Base-by-base conservation (phyloP, 2,888 invertebrate genomes). In the Chelonus formosanus region DNA sequence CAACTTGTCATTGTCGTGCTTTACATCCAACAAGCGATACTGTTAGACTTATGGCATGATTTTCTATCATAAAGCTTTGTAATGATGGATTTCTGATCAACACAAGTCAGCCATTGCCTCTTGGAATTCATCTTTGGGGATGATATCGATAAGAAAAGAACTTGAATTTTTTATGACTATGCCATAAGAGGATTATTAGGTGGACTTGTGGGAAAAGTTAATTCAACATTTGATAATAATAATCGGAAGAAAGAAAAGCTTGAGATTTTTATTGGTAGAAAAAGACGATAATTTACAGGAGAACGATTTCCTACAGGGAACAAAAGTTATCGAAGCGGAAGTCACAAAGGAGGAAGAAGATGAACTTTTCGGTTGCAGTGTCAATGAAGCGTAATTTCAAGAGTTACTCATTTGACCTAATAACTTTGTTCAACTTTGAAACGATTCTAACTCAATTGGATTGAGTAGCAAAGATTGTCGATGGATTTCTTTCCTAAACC, bases 341-440 rank as follows among this genome's bases (percentile, higher is more conserved):
- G 55, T 8, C 55, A 55, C 48, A 48, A n/a, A 61, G 43, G 31
- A 31, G 5, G 55, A 55, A 43, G 40, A 63, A 63, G 54, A 63
- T 47, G 7, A 63, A 63, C 45, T 63, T 63, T 61, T 53, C 8
- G 53, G 61, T 52, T 53, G 53, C 54, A 55, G n/a, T 35, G 54
- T 55, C 55, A 53, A 63, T 63, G 62, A 63, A 63, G 47, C 62
- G 54, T 63, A 44, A 54, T 34, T 7, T 55, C 53, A 32, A 20
- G 45, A 35, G 35, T 35, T 63, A 31, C 54, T 55, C 36, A 53
- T 63, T 63, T 63, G 62, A 63, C 62, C 62, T 53, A 63, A 63
- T 63, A 63, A 63, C 55, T 44, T 63, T 54, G 52, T 52, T 52
- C 8, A 52, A 52, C 52, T 52, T 52, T 32, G 7, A 52, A 34